Percentiles rank a stretch among this genome's conserved stretches.
phyloP scores from a whole-genome alignment of 2,113 vertebrate genomes.

The Microtus montanus region DNA sequence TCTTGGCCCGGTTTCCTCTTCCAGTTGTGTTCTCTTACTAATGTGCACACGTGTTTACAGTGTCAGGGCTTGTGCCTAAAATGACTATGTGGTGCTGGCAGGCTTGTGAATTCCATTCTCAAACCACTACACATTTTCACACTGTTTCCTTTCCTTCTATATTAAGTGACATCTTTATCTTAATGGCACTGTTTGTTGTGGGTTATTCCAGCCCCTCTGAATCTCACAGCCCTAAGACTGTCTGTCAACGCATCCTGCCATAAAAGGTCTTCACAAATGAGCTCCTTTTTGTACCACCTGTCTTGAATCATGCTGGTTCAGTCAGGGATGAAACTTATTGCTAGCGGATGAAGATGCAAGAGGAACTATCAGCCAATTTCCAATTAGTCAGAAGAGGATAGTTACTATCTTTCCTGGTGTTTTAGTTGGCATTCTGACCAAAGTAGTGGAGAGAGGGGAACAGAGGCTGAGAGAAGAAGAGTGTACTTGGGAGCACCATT shows the following conservation, averaged over 20 bases:
- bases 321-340: not conserved
- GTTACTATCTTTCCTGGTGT: accelerated
- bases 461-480: not conserved
- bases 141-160: not conserved
- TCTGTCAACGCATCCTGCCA: not conserved
- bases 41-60: not conserved
- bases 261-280: accelerated
- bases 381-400: too few relatives aligned
- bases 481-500: not conserved
- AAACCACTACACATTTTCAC: not conserved
- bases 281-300: not conserved
- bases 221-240: not conserved
- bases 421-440: not conserved
- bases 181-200: not conserved
- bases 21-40: accelerated
- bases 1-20: too few relatives aligned
- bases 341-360: not conserved
- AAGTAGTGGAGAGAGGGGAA: not conserved
- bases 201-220: too few relatives aligned
- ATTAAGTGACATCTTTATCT: not conserved
- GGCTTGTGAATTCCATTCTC: not conserved
- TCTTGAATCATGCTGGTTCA: too few relatives aligned
- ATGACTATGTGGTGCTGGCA: not conserved
- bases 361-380: too few relatives aligned
- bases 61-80: not conserved